Conservation (phyloP, 2,797 vertebrate genomes). For the Phaenicophaeus curvirostris region DNA sequence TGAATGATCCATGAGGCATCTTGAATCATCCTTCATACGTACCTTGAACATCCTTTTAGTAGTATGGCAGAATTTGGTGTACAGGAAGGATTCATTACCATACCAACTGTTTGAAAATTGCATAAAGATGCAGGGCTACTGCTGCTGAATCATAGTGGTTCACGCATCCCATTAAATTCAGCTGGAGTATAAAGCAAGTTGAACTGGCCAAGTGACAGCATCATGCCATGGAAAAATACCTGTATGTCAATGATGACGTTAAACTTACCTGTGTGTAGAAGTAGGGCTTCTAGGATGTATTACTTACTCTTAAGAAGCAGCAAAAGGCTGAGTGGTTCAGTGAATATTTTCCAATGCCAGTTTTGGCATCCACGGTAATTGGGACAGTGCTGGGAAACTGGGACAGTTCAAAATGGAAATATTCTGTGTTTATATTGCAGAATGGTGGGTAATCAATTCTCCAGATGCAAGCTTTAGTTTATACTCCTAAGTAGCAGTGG, state of each 20-base stretch:
- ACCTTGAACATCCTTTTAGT: not conserved
- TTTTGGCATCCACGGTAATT: not conserved
- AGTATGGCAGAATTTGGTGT: not conserved
- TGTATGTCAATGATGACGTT: not conserved
- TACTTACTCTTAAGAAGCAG: not conserved
- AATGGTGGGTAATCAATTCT: not conserved
- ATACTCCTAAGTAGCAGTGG: not conserved
- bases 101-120: not conserved
- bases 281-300: not conserved
- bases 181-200: accelerated
- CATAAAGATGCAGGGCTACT: not conserved
- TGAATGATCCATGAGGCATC: not conserved
- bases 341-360: not conserved
- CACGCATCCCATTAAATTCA: not conserved
- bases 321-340: not conserved
- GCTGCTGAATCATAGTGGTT: not conserved
- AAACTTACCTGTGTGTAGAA: not conserved
- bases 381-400: not conserved
- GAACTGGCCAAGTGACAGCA: not conserved
- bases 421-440: not conserved
- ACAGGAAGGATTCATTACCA: not conserved
- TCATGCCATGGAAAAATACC: not conserved
- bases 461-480: not conserved
- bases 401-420: not conserved
- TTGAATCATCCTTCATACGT: not conserved